Base-by-base conservation (phyloP, 2,888 invertebrate genomes). In the Dorcus hopei region DNA sequence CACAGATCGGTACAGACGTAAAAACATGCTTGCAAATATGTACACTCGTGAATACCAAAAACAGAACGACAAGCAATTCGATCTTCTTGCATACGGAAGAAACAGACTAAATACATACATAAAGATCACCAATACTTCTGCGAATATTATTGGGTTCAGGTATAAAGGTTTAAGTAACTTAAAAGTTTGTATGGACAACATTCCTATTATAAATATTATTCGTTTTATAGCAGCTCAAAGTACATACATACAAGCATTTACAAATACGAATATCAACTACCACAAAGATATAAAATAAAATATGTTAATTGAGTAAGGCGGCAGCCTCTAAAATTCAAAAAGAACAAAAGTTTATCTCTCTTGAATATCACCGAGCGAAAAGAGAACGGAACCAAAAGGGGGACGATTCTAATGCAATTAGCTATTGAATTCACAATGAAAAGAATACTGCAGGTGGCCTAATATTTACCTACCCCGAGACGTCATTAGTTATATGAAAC, bases 271-370 rank as follows among this genome's bases (percentile, higher is more conserved):
- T 19, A 19, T 19, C 19, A 19, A 19, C 19, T 19, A 19, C 19
- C 19, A 50, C 19, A 7, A 9, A 39, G 19, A 14, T 16, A 23
- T n/a, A 26, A 9, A 9, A 52, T 19, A 43, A 52, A 52, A 14
- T 54, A 54, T 54, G 54, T 9, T 54, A 54, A 54, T 54, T 48
- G 48, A 38, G 54, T 54, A 47, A 54, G 47, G 39, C 54, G 48
- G 54, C 48, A 48, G 48, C 39, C 8, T 19, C 11, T 16, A 38
- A 38, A 11, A 8, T 23, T 39, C 38, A 38, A 54, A 47, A 23
- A 38, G 19, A 39, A 39, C 38, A 38, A 38, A 38, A 33, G 26
- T 33, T 33, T 33, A 33, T 33, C 26, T 33, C 26, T 7, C 26
- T 33, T 33, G 26, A 33, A 33, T 23, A 26, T 48, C 39, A 48